Percentiles rank a stretch among this genome's conserved stretches.
These are phyloP conservation scores for Lagopus muta DNA, from an alignment of 2,113 vertebrate genomes.

Conservation along the genomic window DNA sequence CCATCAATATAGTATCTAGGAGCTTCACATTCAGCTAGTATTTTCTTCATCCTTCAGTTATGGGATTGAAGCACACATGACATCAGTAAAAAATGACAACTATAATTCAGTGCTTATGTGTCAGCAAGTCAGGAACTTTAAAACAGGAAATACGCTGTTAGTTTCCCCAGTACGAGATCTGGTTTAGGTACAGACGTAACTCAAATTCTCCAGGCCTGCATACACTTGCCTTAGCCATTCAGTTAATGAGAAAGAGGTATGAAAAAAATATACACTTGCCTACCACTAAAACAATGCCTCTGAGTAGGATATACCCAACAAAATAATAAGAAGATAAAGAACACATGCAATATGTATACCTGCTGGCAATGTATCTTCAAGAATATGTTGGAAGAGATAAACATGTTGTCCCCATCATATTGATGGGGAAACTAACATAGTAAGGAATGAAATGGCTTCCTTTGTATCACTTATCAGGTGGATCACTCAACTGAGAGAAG, in stretches of 20 bases:
- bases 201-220: background rate
- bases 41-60: background rate
- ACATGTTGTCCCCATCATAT: background rate
- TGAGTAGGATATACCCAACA: background rate
- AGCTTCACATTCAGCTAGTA: background rate
- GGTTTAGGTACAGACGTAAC: background rate
- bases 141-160: background rate
- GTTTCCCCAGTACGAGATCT: background rate
- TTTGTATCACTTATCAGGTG: background rate
- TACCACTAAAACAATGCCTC: background rate
- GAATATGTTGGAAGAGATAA: background rate
- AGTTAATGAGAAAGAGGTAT: background rate
- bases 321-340: background rate
- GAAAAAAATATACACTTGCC: background rate
- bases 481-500: background rate
- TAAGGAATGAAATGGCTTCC: background rate
- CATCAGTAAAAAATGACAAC: background rate
- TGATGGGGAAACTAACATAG: background rate
- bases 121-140: background rate
- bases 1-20: background rate
- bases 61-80: background rate
- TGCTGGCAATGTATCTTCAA: background rate
- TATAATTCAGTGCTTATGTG: background rate
- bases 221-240: background rate
- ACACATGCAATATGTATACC: background rate